Conservation (phyloP, 1,140 invertebrate genomes). For the Megalonaias nervosa region DNA sequence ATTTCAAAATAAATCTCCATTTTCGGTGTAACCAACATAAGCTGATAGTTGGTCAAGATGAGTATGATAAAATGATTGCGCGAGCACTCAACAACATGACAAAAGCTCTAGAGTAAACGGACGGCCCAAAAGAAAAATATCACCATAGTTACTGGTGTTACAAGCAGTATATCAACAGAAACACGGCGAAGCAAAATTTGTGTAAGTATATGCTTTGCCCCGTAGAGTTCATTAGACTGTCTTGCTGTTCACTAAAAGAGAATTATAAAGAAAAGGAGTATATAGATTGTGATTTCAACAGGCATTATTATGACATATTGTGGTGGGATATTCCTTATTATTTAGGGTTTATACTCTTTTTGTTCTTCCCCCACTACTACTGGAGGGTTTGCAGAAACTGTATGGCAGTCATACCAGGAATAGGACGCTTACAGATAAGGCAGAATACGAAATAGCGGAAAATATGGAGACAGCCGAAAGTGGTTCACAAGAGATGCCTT, state of each 20-base stretch:
- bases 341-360: slow-evolving; percentile 1
- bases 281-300: slow-evolving; percentile 7
- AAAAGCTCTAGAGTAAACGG: slow-evolving; percentile 10
- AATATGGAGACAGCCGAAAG: neutral
- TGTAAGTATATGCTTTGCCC: slow-evolving; percentile 29
- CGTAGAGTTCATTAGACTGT: slow-evolving; percentile 23
- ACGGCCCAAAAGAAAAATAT: slow-evolving; percentile 2
- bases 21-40: slow-evolving; percentile 11
- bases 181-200: slow-evolving; percentile 7
- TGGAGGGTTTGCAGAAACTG: neutral
- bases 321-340: slow-evolving; percentile 26
- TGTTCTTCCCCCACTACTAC: slow-evolving; percentile 11
- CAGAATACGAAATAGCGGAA: neutral
- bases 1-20: slow-evolving; percentile 11
- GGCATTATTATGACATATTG: slow-evolving; percentile 7
- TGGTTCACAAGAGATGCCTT: neutral
- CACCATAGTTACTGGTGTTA: slow-evolving; percentile 35
- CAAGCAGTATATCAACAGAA: slow-evolving; percentile 23
- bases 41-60: slow-evolving; percentile 7
- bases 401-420: neutral
- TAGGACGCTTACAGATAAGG: neutral
- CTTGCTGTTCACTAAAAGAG: slow-evolving; percentile 22
- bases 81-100: slow-evolving; percentile 14
- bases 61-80: slow-evolving; percentile 14
- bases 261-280: neutral